Evolutionary conservation across 2,888 invertebrate genomes (phyloP), one percentile per base, ranked within the genome.

Genomic region (Macroteleia sp.): DNA sequence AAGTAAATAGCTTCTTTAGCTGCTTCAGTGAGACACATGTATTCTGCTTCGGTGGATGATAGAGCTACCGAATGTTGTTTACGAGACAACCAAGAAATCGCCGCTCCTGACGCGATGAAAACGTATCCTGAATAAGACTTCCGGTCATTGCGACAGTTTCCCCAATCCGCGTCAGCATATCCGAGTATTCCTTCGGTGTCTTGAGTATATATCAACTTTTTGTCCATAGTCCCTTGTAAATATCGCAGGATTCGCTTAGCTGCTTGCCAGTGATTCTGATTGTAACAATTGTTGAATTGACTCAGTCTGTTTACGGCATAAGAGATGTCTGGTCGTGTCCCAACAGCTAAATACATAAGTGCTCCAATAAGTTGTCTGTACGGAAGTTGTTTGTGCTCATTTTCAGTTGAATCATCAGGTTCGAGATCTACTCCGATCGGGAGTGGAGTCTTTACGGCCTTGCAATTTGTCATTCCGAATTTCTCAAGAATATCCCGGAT

Each of bases 391-490:
- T 30, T 17, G 14, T 14, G 14, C 25, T 25, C 25, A 25, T 25
- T 25, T 3, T 5, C 25, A 6, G 3, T 25, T 25, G 3, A 5
- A 25, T 25, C 6, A 3, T 25, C 25, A 25, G 6, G 3, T 5
- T 25, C 9, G 12, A 6, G 3, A 14, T n/a, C n/a, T n/a, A n/a
- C n/a, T 41, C 52, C 56, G 17, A 44, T 25, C 25, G 79, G 77
- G 14, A 82, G 61, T 3, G 83, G 86, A n/a, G 83, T 85, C 39
- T 54, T 52, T 3, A 83, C 83, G 36, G 84, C 67, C 25, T 87
- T 85, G 16, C 79, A 82, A 41, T 86, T 66, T 9, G 67, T 57
- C 86, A 87, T 86, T 20, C 77, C 66, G 69, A 83, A 88, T 10
- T 81, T 46, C 34, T 77, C 52, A 19, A 86, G 50, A 12, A 84